Evolutionary conservation across 2,113 vertebrate species (phyloP).

Genomic region (Oreocharis arfaki): DNA sequence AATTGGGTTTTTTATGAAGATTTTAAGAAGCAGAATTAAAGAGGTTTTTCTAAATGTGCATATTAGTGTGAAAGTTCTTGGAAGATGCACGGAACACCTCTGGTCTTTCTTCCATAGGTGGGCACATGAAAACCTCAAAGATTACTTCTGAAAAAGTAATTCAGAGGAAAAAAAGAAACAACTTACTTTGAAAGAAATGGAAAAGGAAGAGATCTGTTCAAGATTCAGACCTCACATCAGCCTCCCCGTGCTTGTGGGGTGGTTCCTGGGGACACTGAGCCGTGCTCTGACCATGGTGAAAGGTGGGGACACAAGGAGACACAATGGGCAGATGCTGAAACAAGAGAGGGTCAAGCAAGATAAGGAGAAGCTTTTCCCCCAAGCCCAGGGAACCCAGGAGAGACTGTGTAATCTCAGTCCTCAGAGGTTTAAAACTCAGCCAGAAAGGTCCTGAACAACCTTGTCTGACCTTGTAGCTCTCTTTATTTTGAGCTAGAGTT

Average conservation of each 20-base stretch:
- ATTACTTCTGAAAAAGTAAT: background rate
- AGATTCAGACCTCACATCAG: background rate
- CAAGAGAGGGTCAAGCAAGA: background rate
- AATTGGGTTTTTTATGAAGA: background rate
- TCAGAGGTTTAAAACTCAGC: background rate
- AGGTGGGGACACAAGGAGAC: background rate
- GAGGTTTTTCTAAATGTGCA: no score
- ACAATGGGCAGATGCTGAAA: background rate
- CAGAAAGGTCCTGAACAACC: background rate
- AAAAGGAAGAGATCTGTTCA: background rate
- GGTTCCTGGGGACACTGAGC: background rate
- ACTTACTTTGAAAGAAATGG: background rate
- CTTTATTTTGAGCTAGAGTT: background rate
- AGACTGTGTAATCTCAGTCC: background rate
- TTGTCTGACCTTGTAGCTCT: background rate
- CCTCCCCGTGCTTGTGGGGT: accelerated
- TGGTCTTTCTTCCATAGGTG: background rate
- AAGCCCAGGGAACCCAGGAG: background rate
- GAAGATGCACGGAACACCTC: background rate
- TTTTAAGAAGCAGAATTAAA: background rate
- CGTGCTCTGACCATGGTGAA: background rate
- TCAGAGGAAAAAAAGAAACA: background rate
- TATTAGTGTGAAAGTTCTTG: background rate
- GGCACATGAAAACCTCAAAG: background rate
- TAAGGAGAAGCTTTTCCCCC: background rate